These are phyloP conservation scores for Morone saxatilis DNA, from an alignment of 2,113 vertebrate genomes.

Conservation along the genomic window DNA sequence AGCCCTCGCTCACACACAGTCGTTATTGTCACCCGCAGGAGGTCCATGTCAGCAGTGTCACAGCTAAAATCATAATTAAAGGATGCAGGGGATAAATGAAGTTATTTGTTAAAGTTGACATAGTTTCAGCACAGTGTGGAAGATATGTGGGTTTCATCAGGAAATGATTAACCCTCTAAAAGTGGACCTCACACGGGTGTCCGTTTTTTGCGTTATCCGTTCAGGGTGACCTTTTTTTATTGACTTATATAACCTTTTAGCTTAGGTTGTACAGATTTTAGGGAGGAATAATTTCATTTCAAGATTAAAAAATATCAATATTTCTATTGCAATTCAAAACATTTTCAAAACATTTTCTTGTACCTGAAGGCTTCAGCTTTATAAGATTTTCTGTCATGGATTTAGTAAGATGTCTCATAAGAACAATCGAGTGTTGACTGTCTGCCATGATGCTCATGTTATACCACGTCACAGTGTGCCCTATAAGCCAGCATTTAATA, in stretches of 20 bases:
- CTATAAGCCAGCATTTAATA: not conserved
- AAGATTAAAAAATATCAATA: no score
- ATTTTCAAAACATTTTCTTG: no score
- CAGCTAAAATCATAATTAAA: not conserved
- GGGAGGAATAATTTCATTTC: no score
- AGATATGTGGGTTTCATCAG: not conserved
- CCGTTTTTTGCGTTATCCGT: no score
- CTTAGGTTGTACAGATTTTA: no score
- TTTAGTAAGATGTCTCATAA: not conserved
- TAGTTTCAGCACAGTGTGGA: no score
- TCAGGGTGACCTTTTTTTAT: no score
- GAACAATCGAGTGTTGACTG: not conserved
- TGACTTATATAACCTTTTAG: no score
- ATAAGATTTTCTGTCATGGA: not conserved
- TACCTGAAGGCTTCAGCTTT: no score
- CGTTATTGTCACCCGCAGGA: not conserved
- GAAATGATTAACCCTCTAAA: not conserved
- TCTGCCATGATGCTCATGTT: not conserved
- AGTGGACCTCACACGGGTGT: no score
- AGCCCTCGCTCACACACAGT: not conserved
- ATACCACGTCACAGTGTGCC: not conserved
- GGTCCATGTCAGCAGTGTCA: conserved; percentile 2
- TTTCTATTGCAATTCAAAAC: no score
- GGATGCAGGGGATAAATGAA: not conserved
- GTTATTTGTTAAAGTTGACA: not conserved